Conservation (phyloP, 2,113 vertebrate species). For the Psittacula cyanocephala region DNA sequence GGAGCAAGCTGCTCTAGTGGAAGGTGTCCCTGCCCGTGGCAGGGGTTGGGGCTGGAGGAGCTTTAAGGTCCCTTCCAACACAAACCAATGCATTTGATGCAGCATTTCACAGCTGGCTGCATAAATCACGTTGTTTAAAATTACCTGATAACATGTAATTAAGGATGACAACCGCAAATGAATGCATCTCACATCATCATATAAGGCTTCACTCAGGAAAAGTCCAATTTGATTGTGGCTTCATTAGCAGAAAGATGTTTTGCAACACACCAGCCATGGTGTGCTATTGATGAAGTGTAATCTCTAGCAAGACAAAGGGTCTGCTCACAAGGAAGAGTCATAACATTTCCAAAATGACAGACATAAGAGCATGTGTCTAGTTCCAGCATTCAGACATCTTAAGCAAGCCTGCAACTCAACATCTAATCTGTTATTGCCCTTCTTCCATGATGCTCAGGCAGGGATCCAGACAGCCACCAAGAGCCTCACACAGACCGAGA, state of each 20-base stretch:
- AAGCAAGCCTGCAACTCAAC: fast-evolving
- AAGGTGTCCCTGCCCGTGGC: not conserved
- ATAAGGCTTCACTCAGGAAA: not conserved
- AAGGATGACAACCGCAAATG: not conserved
- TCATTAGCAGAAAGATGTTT: not conserved
- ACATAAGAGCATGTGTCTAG: fast-evolving
- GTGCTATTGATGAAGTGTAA: not conserved
- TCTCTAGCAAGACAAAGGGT: no score
- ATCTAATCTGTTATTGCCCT: not conserved
- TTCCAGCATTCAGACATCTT: not conserved
- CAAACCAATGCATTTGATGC: not conserved
- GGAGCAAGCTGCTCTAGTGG: not conserved
- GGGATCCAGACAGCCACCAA: not conserved
- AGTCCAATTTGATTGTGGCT: not conserved
- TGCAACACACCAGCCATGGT: not conserved
- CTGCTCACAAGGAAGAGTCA: fast-evolving
- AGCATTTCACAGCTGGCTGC: not conserved
- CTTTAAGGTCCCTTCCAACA: not conserved
- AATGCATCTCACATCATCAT: not conserved
- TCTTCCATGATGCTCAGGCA: not conserved
- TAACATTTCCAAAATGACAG: fast-evolving
- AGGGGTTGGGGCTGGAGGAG: not conserved
- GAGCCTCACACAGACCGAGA: not conserved
- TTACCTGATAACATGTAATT: not conserved
- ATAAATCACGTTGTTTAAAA: not conserved